Base-by-base conservation (phyloP, 1,140 invertebrate genomes). In the Sitobion miscanthi region DNA sequence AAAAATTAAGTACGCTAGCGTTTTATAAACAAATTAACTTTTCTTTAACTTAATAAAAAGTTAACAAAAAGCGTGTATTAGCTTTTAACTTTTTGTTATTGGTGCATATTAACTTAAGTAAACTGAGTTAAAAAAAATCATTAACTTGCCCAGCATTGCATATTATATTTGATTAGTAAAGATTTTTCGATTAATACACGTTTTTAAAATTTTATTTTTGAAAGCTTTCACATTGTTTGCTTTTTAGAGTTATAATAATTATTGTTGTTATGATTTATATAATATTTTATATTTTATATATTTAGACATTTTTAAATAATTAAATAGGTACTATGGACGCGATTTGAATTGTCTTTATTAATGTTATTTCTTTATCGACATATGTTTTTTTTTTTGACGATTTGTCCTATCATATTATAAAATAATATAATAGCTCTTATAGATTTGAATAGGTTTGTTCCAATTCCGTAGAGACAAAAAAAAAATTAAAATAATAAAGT, bases 401-500 rank as follows among this genome's bases (percentile, higher is more conserved):
- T 20, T 69, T 11, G 38, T 45, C 11, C 38, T 52, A 82, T 83
- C 62, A 92, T 77, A 77, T 52, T 83, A 82, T 83, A 35, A 14
- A n/a, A 77, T 69, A 69, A 4, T 47, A 45, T 83, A 92, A 92
- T 52, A 47, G 42, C 57, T 47, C 90, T 91, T 77, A 42, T 69
- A 91, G 57, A 82, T 91, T 42, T 57, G 45, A 52, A 92, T 38
- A 35, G 90, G 90, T 92, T 83, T 92, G 90, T 42, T 77, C 90
- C 42, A 52, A 92, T 92, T 92, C 69, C 47, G 35, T 20, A 83
- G 30, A 25, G 20, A 92, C 62, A 49, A 92, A 30, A 62, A 62
- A 38, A 69, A 35, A 91, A 49, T 49, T 82, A 91, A n/a, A 47
- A 82, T 35, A 91, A 91, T 82, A 82, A 77, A 35, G 17, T 35